These are phyloP conservation scores for Operophtera brumata DNA, from an alignment of 2,888 invertebrate species.

Conservation along the genomic window DNA sequence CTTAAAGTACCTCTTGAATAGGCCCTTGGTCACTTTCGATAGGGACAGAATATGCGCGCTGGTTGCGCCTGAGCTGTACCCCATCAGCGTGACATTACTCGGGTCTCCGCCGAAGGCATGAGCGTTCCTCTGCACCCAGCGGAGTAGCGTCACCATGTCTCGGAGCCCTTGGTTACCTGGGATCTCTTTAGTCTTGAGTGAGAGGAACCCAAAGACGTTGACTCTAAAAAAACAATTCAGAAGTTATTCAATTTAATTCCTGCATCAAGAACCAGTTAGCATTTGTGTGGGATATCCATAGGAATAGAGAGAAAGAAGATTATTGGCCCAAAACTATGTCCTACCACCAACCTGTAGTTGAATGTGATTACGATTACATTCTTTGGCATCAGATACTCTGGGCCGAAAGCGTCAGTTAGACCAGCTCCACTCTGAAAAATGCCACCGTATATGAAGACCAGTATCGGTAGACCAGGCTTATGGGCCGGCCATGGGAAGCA, in stretches of 20 bases:
- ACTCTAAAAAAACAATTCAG: conserved; percentile 27
- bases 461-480: conserved; percentile 17
- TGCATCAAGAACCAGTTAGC: not conserved
- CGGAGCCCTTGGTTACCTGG: conserved; percentile 65
- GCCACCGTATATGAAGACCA: conserved; percentile 29
- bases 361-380: conserved; percentile 59
- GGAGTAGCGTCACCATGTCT: conserved; percentile 54
- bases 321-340: too few species aligned
- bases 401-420: conserved; percentile 34
- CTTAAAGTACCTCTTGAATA: conserved; percentile 50
- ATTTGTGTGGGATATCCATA: not conserved
- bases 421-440: conserved; percentile 27
- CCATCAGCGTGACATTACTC: conserved; percentile 53
- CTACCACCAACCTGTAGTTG: conserved; percentile 45
- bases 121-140: conserved; percentile 60
- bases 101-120: conserved; percentile 58
- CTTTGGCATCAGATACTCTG: conserved; percentile 25
- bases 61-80: conserved; percentile 59
- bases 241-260: not conserved
- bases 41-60: conserved; percentile 51
- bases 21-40: conserved; percentile 46
- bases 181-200: conserved; percentile 44
- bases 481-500: not conserved
- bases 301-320: not conserved
- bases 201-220: conserved; percentile 10